phyloP scores from a whole-genome alignment of 1,140 invertebrate species.

The Pachypsylla venusta region DNA sequence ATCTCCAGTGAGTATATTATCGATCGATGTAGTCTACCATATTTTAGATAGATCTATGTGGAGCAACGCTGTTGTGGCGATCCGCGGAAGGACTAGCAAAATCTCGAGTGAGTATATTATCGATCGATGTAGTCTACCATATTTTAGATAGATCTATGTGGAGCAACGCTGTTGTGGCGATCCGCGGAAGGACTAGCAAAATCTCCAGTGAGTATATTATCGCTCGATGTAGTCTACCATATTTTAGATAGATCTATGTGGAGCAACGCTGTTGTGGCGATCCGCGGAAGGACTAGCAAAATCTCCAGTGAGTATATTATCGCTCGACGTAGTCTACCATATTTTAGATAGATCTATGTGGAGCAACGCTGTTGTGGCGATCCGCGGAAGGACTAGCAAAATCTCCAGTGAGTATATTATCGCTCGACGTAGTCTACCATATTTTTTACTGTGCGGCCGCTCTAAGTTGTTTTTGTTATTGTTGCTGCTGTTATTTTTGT shows the following conservation, averaged over 20 bases:
- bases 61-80: constrained; percentile 93
- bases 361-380: constrained; percentile 93
- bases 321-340: too few relatives aligned
- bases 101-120: constrained; percentile 71
- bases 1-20: constrained; percentile 63
- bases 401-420: constrained; percentile 91
- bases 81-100: constrained; percentile 87
- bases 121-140: too few relatives aligned
- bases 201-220: constrained; percentile 86
- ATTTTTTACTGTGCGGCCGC: too few relatives aligned
- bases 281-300: constrained; percentile 87
- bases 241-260: constrained; percentile 81
- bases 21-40: too few relatives aligned
- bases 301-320: constrained; percentile 63
- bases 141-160: constrained; percentile 96
- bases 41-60: constrained; percentile 95
- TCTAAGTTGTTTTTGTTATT: too few relatives aligned
- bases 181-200: constrained; percentile 87
- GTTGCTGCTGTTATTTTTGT: too few relatives aligned
- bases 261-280: constrained; percentile 93
- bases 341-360: constrained; percentile 96
- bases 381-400: constrained; percentile 87
- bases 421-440: too few relatives aligned
- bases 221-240: too few relatives aligned
- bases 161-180: constrained; percentile 93